These are phyloP conservation scores for Pristionchus entomophagus DNA, from an alignment of 2,888 invertebrate genomes.

Conservation along the genomic window DNA sequence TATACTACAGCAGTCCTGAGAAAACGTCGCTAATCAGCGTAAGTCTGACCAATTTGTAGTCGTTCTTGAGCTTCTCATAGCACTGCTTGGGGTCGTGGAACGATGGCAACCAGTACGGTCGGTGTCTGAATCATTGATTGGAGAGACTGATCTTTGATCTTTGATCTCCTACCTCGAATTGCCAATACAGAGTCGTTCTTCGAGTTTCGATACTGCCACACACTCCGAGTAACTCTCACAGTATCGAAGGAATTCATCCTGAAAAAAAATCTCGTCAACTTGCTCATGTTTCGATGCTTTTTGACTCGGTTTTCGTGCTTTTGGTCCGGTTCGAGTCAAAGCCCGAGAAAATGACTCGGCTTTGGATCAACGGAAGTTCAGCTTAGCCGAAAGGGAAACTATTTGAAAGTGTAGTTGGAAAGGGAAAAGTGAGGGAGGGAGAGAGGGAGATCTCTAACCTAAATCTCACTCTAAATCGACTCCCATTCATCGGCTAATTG, in stretches of 20 bases:
- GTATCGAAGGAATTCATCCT: constrained; percentile 47
- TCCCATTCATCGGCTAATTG: constrained; percentile 38
- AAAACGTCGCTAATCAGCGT: neutral
- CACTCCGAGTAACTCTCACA: constrained; percentile 63
- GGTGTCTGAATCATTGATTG: constrained; percentile 12
- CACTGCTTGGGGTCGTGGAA: constrained; percentile 58
- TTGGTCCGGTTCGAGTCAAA: neutral
- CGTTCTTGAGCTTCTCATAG: constrained; percentile 64
- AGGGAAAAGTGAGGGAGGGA: constrained; percentile 24
- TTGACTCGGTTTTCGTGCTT: neutral
- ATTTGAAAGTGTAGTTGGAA: constrained; percentile 31
- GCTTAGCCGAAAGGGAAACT: constrained; percentile 37
- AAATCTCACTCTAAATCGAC: constrained; percentile 35
- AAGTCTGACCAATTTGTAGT: constrained; percentile 57
- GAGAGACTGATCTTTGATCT: constrained; percentile 4
- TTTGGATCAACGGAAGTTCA: constrained; percentile 25
- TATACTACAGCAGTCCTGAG: neutral
- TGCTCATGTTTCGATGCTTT: constrained; percentile 9
- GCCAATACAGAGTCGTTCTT: constrained; percentile 63
- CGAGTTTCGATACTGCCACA: constrained; percentile 60
- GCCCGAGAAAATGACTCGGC: neutral
- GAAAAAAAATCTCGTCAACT: neutral
- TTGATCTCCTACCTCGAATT: constrained; percentile 42
- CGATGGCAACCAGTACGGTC: constrained; percentile 65
- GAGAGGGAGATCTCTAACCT: constrained; percentile 27